Conservation (phyloP, 2,888 invertebrate species). For the Operophtera brumata region DNA sequence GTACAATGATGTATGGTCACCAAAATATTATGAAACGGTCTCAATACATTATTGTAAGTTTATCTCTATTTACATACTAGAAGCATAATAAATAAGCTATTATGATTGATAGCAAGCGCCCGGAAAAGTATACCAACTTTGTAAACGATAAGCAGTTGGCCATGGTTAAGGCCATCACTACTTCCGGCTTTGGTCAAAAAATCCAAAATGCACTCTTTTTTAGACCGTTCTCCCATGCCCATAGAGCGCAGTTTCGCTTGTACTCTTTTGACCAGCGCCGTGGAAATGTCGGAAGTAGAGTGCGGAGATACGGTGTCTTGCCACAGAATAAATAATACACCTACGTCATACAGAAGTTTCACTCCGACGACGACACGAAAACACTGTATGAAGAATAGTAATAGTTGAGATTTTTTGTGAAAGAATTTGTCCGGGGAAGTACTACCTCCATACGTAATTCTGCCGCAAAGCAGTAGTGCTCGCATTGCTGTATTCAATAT, state of each 20-base stretch:
- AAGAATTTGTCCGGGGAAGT: too few species aligned
- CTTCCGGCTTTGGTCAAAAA: slow-evolving; percentile 49
- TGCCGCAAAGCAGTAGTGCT: too few species aligned
- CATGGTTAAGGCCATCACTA: slow-evolving; percentile 46
- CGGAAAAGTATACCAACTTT: slow-evolving; percentile 23
- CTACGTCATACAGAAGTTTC: not conserved
- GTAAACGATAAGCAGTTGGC: slow-evolving; percentile 45
- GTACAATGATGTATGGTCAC: too few species aligned
- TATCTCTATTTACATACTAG: too few species aligned
- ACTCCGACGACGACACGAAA: not conserved
- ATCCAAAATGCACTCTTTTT: not conserved
- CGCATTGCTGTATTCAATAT: too few species aligned
- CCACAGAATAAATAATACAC: not conserved
- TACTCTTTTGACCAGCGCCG: not conserved
- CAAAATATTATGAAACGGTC: too few species aligned
- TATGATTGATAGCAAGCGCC: slow-evolving; percentile 18
- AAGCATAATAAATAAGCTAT: too few species aligned
- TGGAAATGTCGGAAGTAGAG: slow-evolving; percentile 8
- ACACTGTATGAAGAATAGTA: too few species aligned
- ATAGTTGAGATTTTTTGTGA: too few species aligned
- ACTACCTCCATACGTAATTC: too few species aligned
- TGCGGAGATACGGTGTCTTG: slow-evolving; percentile 5
- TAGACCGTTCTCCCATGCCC: not conserved
- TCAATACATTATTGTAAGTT: too few species aligned
- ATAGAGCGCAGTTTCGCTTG: slow-evolving; percentile 4